Evolutionary conservation across 2,888 invertebrate species (phyloP), one percentile per base, ranked within the genome.

Genomic region (Diploptera punctata): DNA sequence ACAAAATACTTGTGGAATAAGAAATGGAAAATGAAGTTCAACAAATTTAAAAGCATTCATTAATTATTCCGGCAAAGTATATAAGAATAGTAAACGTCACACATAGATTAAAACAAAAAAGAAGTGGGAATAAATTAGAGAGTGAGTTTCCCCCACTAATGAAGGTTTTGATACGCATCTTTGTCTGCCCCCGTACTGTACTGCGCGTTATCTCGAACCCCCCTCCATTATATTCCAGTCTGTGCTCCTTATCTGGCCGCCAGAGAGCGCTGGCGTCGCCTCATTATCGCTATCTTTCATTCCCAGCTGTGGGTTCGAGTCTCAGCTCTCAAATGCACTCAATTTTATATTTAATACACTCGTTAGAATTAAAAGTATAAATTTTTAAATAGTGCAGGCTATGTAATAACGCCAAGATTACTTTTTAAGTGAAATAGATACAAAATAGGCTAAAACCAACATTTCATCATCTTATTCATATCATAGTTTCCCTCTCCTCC

Each of bases 161-260:
- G 69, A 69, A 60, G 38, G 24, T 18, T n/a, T 26, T 44, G 65
- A 65, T 65, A 65, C 47, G 65, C 65, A 65, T 65, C 65, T 26
- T 47, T 57, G n/a, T 29, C 24, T 31, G 57, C 57, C 57, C 57
- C 54, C 57, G 13, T 57, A 29, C 57, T 29, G 57, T 29, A 57
- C 57, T 57, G n/a, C 16, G 29, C 29, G n/a, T 29, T 57, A 57
- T 57, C 57, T 57, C 29, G 16, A 3, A n/a, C 57, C 57, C 57
- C 57, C 57, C 57, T 57, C 57, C 29, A 57, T 29, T 67, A 47
- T 44, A 44, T 47, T 47, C 44, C 67, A 47, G 26, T 67, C 47
- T 67, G 47, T 47, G 67, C 47, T 67, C 67, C 67, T 67, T 67
- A 67, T 67, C 26, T 47, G 33, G 38, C 62, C 62, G 62, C 62